Evolutionary conservation across 2,113 vertebrate species (phyloP), one percentile per base, ranked within the genome.

Genomic region (Herpetotheres cachinnans): DNA sequence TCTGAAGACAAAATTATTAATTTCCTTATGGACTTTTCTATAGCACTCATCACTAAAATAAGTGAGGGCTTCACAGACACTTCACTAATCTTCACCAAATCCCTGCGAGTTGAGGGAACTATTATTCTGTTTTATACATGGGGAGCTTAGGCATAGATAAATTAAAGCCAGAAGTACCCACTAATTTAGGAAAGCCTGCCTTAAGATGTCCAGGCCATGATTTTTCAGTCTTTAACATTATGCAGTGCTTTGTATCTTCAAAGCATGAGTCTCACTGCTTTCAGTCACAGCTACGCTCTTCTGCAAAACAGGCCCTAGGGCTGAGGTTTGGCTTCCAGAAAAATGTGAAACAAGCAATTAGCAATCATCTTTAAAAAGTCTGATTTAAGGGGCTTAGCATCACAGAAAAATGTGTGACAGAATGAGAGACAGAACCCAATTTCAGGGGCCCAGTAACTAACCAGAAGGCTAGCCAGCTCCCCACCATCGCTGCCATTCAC

Each of bases 1-100:
- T 93, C 94, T 89, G 85, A 96, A 96, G 95, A 97, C 92, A 95
- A 95, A 96, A 97, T 95, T 95, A 97, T 93, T 96, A 96, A 96
- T 96, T 96, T 96, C 92, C 91, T 96, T 93, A 91, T 58, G 74
- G 90, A 85, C 78, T 97, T 96, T 94, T 96, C 91, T 91, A 82
- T 36, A 85, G 87, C 82, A 91, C 92, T 97, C 93, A 95, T 95
- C 89, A 91, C 93, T 89, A 80, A 85, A 93, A 67, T 82, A 94
- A 97, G 91, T 46, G 84, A 92, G 86, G 58, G 91, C 70, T 97
- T 95, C 96, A 95, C 76, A 97, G 77, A 77, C 78, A 85, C 91
- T 94, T 95, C 84, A 95, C 91, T 97, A 87, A 96, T 93, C 95
- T 95, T 94, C 73, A 87, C 93, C 85, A 94, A 95, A 97, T 79